Evolutionary conservation across 2,113 vertebrate genomes (phyloP), one percentile per base, ranked within the genome.

Genomic region (Chloropsis cyanopogon): DNA sequence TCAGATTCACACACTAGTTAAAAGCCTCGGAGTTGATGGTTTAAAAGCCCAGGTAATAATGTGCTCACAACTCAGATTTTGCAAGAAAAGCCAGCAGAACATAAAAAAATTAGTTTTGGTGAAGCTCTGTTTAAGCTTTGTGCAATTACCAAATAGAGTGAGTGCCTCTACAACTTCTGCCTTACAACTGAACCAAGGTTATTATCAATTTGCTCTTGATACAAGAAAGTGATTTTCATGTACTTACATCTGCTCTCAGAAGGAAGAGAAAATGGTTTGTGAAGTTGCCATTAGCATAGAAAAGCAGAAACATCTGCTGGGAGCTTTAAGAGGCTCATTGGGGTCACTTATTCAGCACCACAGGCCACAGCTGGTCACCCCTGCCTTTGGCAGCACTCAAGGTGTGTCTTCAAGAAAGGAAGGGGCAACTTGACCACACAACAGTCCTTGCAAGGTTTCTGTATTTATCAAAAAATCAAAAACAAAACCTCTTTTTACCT

Each of bases 131-230:
- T 72, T 90, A 97, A 97, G 82, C 73, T 89, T 96, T 56, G 54
- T 89, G 93, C 78, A 96, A 83, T 91, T 96, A 95, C 90, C 70
- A 96, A 96, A 86, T 72, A 89, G 61, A 93, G 33, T 64, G 66
- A 91, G 47, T 64, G 73, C 52, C 81, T 91, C 86, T 60, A 91
- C 78, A 65, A 66, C 84, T 95, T 84, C 95, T 95, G 95, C 90
- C 93, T 96, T 95, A 92, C 77, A 97, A 68, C 72, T 59, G 53
- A 96, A 95, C 61, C 47, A 85, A 92, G 14, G n/a, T 97, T 95
- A 93, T 95, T 92, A 93, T 87, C 95, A 96, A 96, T 97, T 97
- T 97, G 70, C 72, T 97, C 93, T 92, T 94, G 91, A 96, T 96
- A 96, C 82, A 95, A 96, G 95, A 94, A 93, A 93, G 69, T 1